Base-by-base conservation (phyloP, 1,140 invertebrate species). In the Orchestia grillus region DNA sequence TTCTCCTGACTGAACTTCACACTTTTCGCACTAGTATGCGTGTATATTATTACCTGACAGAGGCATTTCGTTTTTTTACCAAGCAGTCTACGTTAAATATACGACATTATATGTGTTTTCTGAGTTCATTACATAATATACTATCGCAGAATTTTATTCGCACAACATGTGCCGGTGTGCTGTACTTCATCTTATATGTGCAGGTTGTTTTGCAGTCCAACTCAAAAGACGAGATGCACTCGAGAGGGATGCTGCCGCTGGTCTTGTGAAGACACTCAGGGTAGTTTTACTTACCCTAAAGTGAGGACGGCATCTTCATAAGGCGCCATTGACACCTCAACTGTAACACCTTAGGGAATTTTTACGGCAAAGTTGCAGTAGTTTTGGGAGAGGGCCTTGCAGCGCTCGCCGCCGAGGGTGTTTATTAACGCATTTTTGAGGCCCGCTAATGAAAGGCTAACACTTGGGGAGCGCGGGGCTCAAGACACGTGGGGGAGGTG, bases 301-400 rank as follows among this genome's bases (percentile, higher is more conserved):
- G 43, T 44, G 92, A 40, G 43, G 92, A 77, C 43, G 43, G 92
- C 92, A 94, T 94, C 92, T 94, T 94, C 92, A 94, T 94, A 94
- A 94, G 44, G 44, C 92, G 92, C 44, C 92, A 94, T 94, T 94
- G 92, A 94, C 92, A 94, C 92, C 92, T 94, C 92, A 94, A 94
- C 92, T 94, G 92, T 94, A 94, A 94, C 92, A 94, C 92, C 92
- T 94, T 94, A 94, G 44, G 92, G 92, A 94, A 94, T 44, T 94
- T 94, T 94, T 94, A 11, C 43, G 40, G 43, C 44, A 94, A 94
- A 94, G 43, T 94, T 94, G 92, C 92, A 47, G 92, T 94, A 94
- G 92, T 94, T 94, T 94, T 94, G 92, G 44, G 43, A 45, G 92
- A 44, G 40, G 92, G 92, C 36, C 92, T 94, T 94, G 8, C 41